These are phyloP conservation scores for Orchesella cincta DNA, from an alignment of 1,140 invertebrate species.

Conservation along the genomic window DNA sequence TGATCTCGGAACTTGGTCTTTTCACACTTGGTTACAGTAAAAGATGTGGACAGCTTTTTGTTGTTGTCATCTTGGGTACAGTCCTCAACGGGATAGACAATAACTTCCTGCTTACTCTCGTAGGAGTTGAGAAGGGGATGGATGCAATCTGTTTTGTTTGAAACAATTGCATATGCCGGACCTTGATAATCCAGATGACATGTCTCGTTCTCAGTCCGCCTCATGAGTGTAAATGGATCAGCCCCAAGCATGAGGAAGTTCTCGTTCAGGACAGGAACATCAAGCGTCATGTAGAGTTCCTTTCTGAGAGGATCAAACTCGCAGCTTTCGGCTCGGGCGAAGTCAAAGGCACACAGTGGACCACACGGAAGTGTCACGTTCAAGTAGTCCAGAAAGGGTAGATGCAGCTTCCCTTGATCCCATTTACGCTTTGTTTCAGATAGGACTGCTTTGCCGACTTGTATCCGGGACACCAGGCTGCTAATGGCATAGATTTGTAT, in stretches of 20 bases:
- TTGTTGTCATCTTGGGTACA: background rate
- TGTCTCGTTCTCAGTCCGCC: background rate
- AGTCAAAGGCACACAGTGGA: background rate
- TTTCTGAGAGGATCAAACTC: background rate
- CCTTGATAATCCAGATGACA: slow-evolving; percentile 5
- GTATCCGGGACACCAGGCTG: background rate
- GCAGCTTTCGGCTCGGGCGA: background rate
- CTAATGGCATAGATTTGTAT: slow-evolving; percentile 10
- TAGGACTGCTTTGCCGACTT: background rate
- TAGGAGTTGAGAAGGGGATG: background rate
- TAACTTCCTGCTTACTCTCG: background rate
- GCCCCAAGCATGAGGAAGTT: background rate
- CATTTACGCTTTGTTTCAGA: background rate
- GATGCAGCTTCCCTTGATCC: background rate
- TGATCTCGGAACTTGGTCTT: background rate
- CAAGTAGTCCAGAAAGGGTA: background rate
- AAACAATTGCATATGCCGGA: background rate
- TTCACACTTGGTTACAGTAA: background rate
- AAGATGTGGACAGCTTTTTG: background rate
- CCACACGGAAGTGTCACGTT: slow-evolving; percentile 9
- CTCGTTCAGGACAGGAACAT: background rate
- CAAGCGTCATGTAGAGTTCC: background rate
- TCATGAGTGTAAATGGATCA: slow-evolving; percentile 21
- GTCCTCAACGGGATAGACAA: background rate
- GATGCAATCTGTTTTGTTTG: background rate